These are phyloP conservation scores for Leptogaster cylindrica DNA, from an alignment of 2,888 invertebrate genomes.

Conservation along the genomic window DNA sequence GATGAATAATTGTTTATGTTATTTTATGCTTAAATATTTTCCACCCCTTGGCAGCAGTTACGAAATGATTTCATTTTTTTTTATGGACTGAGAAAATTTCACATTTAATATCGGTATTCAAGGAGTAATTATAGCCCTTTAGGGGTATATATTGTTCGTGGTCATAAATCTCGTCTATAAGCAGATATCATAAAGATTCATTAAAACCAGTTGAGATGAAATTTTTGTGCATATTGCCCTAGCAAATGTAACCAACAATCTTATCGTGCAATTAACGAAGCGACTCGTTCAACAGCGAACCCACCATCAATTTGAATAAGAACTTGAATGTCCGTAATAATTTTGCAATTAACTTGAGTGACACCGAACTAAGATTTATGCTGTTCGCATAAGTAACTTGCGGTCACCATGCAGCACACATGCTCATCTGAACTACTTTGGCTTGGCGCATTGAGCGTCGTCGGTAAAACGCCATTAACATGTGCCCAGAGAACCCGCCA, in stretches of 20 bases:
- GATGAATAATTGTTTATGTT: no score
- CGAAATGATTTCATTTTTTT: no score
- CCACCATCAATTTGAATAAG: slow-evolving; percentile 47
- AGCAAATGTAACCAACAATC: neutral
- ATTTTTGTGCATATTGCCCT: slow-evolving; percentile 27
- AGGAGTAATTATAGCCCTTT: neutral
- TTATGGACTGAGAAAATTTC: no score
- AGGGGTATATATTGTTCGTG: neutral
- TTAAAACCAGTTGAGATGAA: slow-evolving; percentile 18
- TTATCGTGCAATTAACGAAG: slow-evolving; percentile 38
- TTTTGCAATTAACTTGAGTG: slow-evolving; percentile 49
- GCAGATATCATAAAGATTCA: slow-evolving; percentile 36
- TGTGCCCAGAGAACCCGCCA: slow-evolving; percentile 30
- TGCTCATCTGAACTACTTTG: slow-evolving; percentile 37
- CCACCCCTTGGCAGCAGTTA: no score
- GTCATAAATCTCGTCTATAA: slow-evolving; percentile 24
- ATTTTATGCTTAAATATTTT: no score
- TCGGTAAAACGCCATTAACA: slow-evolving; percentile 34
- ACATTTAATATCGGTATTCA: no score
- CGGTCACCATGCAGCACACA: slow-evolving; percentile 20
- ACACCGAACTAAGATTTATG: slow-evolving; percentile 48
- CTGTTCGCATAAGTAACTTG: slow-evolving; percentile 37
- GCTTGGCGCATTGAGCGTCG: slow-evolving; percentile 19
- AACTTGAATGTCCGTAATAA: slow-evolving; percentile 44
- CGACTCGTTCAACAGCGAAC: slow-evolving; percentile 39